Conservation (phyloP, 2,888 invertebrate genomes). For the Tubulanus polymorphus region DNA sequence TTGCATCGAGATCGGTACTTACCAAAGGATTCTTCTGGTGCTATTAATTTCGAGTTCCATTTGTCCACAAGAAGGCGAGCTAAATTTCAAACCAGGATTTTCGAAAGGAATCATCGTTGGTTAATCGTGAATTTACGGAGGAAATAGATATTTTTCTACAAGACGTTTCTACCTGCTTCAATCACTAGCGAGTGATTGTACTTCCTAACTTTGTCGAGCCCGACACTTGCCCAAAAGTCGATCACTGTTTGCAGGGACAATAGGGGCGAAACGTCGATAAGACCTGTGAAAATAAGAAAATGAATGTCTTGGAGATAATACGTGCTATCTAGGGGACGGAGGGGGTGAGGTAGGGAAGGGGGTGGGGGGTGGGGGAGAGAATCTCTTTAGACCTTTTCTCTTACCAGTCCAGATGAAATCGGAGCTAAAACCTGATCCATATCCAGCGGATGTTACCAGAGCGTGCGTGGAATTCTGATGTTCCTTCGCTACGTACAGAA, state of each 20-base stretch:
- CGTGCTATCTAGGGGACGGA: too few species aligned
- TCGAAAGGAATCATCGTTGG: too few species aligned
- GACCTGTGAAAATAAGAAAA: constrained; percentile 26
- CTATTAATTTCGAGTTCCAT: neutral
- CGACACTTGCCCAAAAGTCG: constrained; percentile 42
- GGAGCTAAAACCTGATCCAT: constrained; percentile 46
- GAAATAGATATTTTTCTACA: neutral
- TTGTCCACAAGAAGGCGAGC: neutral
- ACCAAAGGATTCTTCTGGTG: neutral
- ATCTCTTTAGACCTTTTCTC: too few species aligned
- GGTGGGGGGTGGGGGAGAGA: too few species aligned
- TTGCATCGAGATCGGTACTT: too few species aligned
- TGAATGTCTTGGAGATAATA: neutral
- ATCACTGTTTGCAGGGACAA: constrained; percentile 39
- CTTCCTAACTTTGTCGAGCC: constrained; percentile 23
- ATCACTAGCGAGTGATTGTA: constrained; percentile 31
- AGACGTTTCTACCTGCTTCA: constrained; percentile 31
- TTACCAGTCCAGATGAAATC: constrained; percentile 51
- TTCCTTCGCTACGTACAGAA: constrained; percentile 40
- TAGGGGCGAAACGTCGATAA: constrained; percentile 46
- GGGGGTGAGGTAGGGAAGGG: too few species aligned
- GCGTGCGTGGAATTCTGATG: constrained; percentile 33
- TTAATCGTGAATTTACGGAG: neutral
- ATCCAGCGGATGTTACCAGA: constrained; percentile 49
- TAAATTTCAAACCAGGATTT: neutral